These are phyloP conservation scores for Aquatica leii DNA, from an alignment of 2,888 invertebrate genomes.

Conservation along the genomic window DNA sequence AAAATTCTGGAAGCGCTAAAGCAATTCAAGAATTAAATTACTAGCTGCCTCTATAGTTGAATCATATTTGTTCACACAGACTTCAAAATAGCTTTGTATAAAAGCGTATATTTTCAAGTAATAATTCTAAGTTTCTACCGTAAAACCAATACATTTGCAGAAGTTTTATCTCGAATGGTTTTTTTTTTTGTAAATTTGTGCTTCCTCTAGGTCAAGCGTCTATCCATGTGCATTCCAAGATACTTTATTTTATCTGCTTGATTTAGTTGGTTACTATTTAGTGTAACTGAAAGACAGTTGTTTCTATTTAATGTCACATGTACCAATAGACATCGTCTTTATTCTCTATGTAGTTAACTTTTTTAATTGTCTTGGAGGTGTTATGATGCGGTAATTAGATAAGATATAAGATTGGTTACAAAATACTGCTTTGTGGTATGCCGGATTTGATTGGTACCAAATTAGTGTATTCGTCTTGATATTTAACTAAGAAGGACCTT, in stretches of 20 bases:
- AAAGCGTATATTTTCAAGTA: constrained; percentile 17
- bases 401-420: neutral
- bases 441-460: no score
- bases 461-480: no score
- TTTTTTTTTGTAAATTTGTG: constrained; percentile 14
- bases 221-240: no score
- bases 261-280: neutral
- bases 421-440: no score
- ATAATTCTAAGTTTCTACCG: constrained; percentile 16
- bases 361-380: constrained; percentile 34
- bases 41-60: constrained; percentile 16
- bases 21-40: constrained; percentile 12
- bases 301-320: constrained; percentile 8
- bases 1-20: constrained; percentile 18
- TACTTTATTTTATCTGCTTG: constrained; percentile 11
- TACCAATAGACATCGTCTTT: neutral
- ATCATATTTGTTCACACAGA: constrained; percentile 15
- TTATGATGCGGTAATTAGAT: constrained; percentile 4
- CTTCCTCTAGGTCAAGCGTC: constrained; percentile 14
- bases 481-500: no score
- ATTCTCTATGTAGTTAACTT: neutral
- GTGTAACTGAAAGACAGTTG: constrained; percentile 5
- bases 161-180: constrained; percentile 12
- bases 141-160: constrained; percentile 16
- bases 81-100: constrained; percentile 16